phyloP scores from a whole-genome alignment of 2,797 vertebrate genomes.

The Melanotaenia nigrans region DNA sequence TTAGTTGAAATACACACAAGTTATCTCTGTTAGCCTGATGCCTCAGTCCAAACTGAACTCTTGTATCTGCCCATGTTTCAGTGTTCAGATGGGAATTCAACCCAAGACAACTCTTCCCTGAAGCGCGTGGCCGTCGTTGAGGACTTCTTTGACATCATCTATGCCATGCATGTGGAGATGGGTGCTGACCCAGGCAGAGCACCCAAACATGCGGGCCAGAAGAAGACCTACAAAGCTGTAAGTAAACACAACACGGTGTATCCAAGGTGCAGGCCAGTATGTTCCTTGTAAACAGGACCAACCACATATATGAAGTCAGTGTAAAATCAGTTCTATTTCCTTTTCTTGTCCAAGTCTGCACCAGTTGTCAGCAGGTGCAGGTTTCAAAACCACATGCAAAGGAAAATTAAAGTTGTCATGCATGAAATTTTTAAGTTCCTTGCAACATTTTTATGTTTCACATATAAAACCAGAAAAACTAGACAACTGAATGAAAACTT shows the following conservation, averaged over 20 bases:
- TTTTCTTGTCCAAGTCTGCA: not conserved
- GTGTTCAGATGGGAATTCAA: slow-evolving; percentile 89
- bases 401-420: slow-evolving; percentile 9
- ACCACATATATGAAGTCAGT: slow-evolving; percentile 7
- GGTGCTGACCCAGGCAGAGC: slow-evolving; percentile 92
- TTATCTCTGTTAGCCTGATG: slow-evolving; percentile 14
- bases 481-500: too few relatives aligned
- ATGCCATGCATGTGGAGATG: slow-evolving; percentile 98
- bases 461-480: too few relatives aligned
- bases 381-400: slow-evolving; percentile 5
- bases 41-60: slow-evolving; percentile 33
- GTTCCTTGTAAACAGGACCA: not conserved
- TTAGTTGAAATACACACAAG: slow-evolving; percentile 10
- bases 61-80: slow-evolving; percentile 59
- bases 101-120: slow-evolving; percentile 94
- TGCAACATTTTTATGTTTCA: not conserved
- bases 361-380: slow-evolving; percentile 1
- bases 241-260: slow-evolving; percentile 57
- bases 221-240: slow-evolving; percentile 99
- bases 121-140: slow-evolving; percentile 97
- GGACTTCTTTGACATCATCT: slow-evolving; percentile 99
- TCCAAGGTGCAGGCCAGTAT: not conserved
- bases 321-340: slow-evolving; percentile 5
- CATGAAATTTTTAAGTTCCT: slow-evolving; percentile 15
- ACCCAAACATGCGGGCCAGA: slow-evolving; percentile 96